phyloP scores from a whole-genome alignment of 2,888 invertebrate genomes.

The Thereva unica region DNA sequence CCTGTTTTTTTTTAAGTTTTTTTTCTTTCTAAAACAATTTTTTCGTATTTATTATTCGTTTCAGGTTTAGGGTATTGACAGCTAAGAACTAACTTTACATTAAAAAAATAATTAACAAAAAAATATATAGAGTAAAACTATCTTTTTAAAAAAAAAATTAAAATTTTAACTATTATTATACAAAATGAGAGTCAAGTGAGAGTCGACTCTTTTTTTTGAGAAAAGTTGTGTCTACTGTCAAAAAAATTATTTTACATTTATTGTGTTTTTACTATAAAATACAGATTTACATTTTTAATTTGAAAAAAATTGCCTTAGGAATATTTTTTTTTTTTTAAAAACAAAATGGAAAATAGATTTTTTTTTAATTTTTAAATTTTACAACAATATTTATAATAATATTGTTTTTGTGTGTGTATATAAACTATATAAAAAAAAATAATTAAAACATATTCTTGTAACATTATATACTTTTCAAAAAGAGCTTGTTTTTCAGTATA shows the following conservation, averaged over 20 bases:
- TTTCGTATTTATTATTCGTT: slow-evolving; percentile 47
- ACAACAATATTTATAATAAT: no score
- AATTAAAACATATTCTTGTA: no score
- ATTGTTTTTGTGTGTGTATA: no score
- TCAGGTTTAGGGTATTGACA: slow-evolving; percentile 49
- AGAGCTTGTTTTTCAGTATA: no score
- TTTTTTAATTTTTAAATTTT: no score
- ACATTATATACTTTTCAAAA: no score
- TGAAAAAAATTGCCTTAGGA: no score
- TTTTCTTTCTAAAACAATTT: slow-evolving; percentile 44
- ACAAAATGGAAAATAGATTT: no score
- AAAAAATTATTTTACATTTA: background rate
- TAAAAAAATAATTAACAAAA: slow-evolving; percentile 18
- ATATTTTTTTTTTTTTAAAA: no score
- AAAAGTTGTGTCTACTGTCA: background rate
- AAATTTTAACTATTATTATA: slow-evolving; percentile 29
- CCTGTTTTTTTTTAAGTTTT: slow-evolving; percentile 41
- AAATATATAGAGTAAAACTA: slow-evolving; percentile 32
- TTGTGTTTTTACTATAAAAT: no score
- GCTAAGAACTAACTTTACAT: slow-evolving; percentile 45
- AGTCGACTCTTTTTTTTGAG: background rate
- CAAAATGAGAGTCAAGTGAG: slow-evolving; percentile 12
- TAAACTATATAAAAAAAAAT: no score
- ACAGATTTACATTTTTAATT: no score
- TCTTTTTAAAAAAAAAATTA: background rate